phyloP scores from a whole-genome alignment of 2,113 vertebrate genomes.

The Laterallus jamaicensis region DNA sequence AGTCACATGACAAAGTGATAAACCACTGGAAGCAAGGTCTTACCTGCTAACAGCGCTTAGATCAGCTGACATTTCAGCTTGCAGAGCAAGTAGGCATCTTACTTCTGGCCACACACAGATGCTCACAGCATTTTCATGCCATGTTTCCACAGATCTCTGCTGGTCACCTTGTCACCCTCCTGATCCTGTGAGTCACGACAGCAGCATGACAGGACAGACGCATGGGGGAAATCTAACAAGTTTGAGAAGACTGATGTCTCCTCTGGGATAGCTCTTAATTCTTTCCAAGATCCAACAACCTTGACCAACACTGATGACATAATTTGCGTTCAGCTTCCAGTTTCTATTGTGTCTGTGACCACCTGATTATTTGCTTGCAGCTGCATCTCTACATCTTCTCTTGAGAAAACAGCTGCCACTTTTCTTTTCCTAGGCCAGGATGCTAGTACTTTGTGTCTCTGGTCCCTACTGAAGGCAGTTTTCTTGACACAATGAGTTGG shows the following conservation, averaged over 20 bases:
- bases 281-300: not conserved
- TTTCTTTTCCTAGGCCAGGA: not conserved
- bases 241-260: not conserved
- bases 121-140: not conserved
- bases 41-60: not conserved
- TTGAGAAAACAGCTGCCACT: conserved; percentile 2
- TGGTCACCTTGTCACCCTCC: not conserved
- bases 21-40: not conserved
- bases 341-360: not conserved
- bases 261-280: not conserved
- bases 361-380: not conserved
- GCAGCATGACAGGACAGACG: fast-evolving
- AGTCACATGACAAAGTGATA: not conserved
- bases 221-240: not conserved
- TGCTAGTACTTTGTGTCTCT: not conserved
- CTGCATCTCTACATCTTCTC: not conserved
- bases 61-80: not conserved
- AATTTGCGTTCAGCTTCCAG: not conserved
- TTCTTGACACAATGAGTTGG: not conserved
- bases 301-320: not conserved
- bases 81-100: not conserved
- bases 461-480: not conserved
- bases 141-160: not conserved
- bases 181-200: fast-evolving
- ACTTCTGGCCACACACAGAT: not conserved